Base-by-base conservation (phyloP, 2,888 invertebrate genomes). In the Bombyx huttoni region DNA sequence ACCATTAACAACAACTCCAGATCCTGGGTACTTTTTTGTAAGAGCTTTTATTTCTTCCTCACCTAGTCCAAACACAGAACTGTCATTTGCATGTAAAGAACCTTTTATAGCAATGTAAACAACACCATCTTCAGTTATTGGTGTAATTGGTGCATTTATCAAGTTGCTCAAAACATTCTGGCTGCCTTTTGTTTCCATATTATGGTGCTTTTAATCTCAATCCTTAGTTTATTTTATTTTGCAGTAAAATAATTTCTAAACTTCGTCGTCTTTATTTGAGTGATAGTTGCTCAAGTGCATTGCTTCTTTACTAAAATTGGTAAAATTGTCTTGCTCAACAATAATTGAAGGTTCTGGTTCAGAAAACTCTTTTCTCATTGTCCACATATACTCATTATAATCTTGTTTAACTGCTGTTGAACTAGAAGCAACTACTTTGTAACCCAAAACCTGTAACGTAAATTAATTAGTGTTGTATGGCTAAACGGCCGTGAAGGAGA, bases 341-440 rank as follows among this genome's bases (percentile, higher is more conserved):
- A 89, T 81, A 52, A 91, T 86, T 47, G 89, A 89, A 33, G 95
- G 95, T 77, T 96, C 96, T 52, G 95, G 95, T 68, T 94, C 94
- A 47, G 92, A 89, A 77, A 96, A 96, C 66, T 96, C 95, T 78
- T 94, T 95, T 89, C 95, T 92, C 94, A 96, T 94, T 81, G 96
- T 96, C 96, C 96, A 96, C 94, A 96, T 95, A 68, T 96, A 96
- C 75, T 96, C 96, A 89, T 95, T 95, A 74, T 95, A 94, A 75
- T 95, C 95, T 81, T 95, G 95, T 78, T 95, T 95, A 33, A 95
- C 94, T 57, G 94, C 93, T 51, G 95, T 94, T 53, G 94, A 94
- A 57, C 95, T 95, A 13, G 95, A 95, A 53, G 96, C 95, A 50
- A 96, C 95, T 52, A 96, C 95, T 84, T 94, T 94, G 81, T 96